Conservation (phyloP, 1,140 invertebrate species). For the Pomacea maculata region DNA sequence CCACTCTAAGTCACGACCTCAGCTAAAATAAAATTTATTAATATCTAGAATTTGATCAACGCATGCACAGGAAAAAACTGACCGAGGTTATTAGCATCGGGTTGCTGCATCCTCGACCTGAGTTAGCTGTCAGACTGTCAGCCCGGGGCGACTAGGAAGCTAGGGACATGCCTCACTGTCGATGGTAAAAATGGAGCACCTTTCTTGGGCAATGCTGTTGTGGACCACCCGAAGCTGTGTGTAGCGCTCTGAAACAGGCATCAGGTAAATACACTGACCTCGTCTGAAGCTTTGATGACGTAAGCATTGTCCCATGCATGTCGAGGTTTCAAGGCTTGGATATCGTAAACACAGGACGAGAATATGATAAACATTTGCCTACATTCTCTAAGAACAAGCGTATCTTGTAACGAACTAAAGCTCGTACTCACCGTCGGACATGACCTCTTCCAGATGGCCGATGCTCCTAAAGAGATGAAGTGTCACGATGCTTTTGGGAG, state of each 20-base stretch:
- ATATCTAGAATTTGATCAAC: no score
- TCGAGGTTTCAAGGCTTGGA: not conserved
- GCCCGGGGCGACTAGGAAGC: not conserved
- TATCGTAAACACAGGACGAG: not conserved
- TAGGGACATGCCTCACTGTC: constrained; percentile 15
- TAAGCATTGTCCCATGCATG: not conserved
- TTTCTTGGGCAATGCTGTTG: constrained; percentile 28
- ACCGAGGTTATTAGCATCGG: no score
- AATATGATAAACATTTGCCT: not conserved
- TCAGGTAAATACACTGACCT: not conserved
- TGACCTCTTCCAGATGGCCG: no score
- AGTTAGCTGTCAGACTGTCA: no score
- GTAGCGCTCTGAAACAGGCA: constrained; percentile 26
- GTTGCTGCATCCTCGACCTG: no score
- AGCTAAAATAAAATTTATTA: no score
- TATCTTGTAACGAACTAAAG: not conserved
- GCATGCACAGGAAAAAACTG: no score
- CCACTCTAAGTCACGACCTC: no score
- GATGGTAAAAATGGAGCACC: constrained; percentile 28
- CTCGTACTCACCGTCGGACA: no score
- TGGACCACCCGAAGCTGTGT: constrained; percentile 26
- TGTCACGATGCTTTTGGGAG: no score
- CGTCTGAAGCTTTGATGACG: no score
- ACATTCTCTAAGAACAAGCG: not conserved
- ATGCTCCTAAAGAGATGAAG: no score